Conservation (phyloP, 1,140 invertebrate genomes). For the Zophobas atratus region DNA sequence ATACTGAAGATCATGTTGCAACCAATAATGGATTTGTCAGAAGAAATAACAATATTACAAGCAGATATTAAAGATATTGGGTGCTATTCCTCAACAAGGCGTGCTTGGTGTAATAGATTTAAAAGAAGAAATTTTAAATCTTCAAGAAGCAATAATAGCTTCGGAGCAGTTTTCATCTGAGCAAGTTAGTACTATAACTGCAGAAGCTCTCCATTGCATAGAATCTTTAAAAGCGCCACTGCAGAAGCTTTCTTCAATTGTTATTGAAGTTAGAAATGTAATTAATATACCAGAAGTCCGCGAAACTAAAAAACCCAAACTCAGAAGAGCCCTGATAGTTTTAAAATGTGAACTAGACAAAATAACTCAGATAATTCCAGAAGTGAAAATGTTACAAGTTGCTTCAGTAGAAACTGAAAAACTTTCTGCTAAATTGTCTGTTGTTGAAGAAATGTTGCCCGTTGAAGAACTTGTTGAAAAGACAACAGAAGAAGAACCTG, state of each 20-base stretch:
- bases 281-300: conserved; percentile 38
- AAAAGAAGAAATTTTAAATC: conserved; percentile 15
- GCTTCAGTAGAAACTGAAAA: conserved; percentile 12
- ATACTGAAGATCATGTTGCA: conserved; percentile 19
- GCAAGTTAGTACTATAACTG: neutral
- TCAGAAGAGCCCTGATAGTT: conserved; percentile 25
- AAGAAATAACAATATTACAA: conserved; percentile 22
- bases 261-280: conserved; percentile 34
- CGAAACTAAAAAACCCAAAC: conserved; percentile 18
- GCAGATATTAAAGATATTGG: conserved; percentile 16
- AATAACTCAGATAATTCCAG: conserved; percentile 24
- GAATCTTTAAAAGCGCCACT: conserved; percentile 42
- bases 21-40: conserved; percentile 28
- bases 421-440: conserved; percentile 25
- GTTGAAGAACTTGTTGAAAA: neutral
- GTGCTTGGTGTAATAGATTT: conserved; percentile 10
- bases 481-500: too few relatives aligned
- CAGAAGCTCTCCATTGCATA: conserved; percentile 9
- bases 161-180: conserved; percentile 22
- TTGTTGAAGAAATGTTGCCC: conserved; percentile 11
- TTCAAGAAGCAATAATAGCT: conserved; percentile 20
- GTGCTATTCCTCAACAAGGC: conserved; percentile 20
- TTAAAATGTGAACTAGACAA: conserved; percentile 41
- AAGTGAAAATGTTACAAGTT: conserved; percentile 8
- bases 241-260: conserved; percentile 43